phyloP scores from a whole-genome alignment of 2,797 vertebrate genomes.

The Momotus momota region DNA sequence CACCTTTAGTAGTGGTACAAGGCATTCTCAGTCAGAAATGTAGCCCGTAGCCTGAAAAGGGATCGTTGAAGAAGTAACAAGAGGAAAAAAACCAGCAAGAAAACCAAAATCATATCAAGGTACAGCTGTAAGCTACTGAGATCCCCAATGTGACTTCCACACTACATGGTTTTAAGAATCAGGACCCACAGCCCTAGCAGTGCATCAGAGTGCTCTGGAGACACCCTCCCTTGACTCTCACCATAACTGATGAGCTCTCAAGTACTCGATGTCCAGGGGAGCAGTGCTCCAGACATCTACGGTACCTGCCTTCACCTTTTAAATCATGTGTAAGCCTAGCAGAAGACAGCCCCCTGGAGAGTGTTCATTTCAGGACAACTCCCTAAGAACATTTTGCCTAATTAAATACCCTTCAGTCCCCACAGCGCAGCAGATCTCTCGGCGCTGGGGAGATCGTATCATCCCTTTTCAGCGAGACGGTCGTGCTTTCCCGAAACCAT shows the following conservation, averaged over 20 bases:
- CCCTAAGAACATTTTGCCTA: background rate
- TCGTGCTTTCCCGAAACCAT: background rate
- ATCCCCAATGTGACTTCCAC: background rate
- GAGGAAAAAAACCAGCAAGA: accelerated
- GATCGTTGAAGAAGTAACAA: background rate
- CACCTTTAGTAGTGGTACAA: background rate
- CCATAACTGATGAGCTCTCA: accelerated
- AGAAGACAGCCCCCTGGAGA: background rate
- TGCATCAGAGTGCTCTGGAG: background rate
- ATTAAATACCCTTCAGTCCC: background rate
- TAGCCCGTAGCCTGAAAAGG: background rate
- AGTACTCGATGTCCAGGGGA: background rate
- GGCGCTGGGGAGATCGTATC: accelerated
- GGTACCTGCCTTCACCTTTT: background rate
- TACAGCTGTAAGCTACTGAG: background rate
- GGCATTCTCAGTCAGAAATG: background rate
- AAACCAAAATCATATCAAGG: background rate
- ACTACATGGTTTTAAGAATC: background rate
- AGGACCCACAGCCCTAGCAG: background rate
- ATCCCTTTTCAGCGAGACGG: background rate
- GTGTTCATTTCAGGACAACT: background rate
- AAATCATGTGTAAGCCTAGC: accelerated
- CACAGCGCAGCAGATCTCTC: background rate
- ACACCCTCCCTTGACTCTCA: background rate
- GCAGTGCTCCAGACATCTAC: background rate